Conservation (phyloP, 1,140 invertebrate genomes). For the Rhyacophila brunnea region DNA sequence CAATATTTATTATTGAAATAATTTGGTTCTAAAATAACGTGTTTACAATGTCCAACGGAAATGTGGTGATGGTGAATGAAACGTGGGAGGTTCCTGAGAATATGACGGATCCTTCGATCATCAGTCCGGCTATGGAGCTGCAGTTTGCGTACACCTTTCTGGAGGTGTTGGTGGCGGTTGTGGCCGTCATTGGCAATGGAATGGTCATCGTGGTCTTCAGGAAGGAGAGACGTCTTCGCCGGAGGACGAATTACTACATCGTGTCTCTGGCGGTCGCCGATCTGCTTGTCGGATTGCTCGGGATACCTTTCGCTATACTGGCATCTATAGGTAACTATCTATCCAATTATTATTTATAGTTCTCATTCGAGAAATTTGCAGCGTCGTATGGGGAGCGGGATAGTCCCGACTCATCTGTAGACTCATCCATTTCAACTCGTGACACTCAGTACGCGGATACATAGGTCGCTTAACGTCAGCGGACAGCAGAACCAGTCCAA, state of each 20-base stretch:
- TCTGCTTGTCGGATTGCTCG: slow-evolving; percentile 73
- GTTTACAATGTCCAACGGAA: no score
- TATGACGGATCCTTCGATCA: background rate
- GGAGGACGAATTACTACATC: slow-evolving; percentile 89
- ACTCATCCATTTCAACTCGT: no score
- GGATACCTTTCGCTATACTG: slow-evolving; percentile 84
- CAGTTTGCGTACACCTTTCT: slow-evolving; percentile 70
- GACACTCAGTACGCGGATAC: no score
- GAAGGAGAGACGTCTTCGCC: slow-evolving; percentile 70
- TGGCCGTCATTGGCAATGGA: slow-evolving; percentile 79
- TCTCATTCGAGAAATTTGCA: no score
- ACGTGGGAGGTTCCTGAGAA: background rate
- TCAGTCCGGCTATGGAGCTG: slow-evolving; percentile 43
- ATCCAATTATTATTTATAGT: background rate
- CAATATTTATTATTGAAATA: no score
- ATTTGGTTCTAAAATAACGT: no score
- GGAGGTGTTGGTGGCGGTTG: slow-evolving; percentile 77
- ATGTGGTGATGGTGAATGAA: no score
- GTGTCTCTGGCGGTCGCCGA: slow-evolving; percentile 85
- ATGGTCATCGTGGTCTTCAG: slow-evolving; percentile 83
- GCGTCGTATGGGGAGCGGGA: no score
- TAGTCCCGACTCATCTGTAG: no score
- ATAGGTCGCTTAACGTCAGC: no score
- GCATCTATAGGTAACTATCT: slow-evolving; percentile 49
- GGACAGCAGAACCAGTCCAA: no score